These are phyloP conservation scores for Acholoe squamosa DNA, from an alignment of 2,888 invertebrate species.

Conservation along the genomic window DNA sequence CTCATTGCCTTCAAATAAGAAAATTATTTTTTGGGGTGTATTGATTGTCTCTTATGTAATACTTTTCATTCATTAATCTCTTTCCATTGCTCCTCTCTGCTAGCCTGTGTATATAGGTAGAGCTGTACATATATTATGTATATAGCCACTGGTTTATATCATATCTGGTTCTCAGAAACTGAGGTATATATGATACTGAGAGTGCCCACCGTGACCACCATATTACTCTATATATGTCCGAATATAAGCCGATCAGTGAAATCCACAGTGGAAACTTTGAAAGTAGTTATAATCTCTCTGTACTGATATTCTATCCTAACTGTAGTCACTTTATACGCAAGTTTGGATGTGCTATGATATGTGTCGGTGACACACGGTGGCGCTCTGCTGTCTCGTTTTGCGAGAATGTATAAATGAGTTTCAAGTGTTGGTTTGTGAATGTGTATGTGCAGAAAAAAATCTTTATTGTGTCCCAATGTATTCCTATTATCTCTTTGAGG, in stretches of 20 bases:
- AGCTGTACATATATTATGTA: slow-evolving; percentile 13
- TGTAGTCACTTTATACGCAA: slow-evolving; percentile 28
- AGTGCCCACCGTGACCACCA: too few species aligned
- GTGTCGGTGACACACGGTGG: neutral
- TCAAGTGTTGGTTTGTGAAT: neutral
- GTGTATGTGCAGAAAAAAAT: slow-evolving; percentile 21
- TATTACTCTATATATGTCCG: neutral
- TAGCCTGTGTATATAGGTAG: neutral
- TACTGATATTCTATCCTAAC: neutral
- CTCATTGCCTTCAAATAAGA: too few species aligned
- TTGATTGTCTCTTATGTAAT: neutral
- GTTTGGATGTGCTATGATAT: neutral
- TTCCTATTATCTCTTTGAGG: too few species aligned
- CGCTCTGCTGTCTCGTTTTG: neutral
- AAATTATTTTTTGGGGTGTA: neutral
- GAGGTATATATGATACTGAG: too few species aligned
- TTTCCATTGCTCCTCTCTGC: neutral
- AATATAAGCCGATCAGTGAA: neutral
- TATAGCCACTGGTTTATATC: neutral
- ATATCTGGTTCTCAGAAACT: neutral
- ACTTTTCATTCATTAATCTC: neutral
- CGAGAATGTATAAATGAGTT: neutral
- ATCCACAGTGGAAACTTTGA: neutral
- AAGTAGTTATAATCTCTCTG: neutral
- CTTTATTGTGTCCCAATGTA: slow-evolving; percentile 10